Percentiles rank a stretch among this genome's conserved stretches.
Evolutionary conservation across 2,113 vertebrate genomes (phyloP).

Genomic region (Guaruba guarouba): DNA sequence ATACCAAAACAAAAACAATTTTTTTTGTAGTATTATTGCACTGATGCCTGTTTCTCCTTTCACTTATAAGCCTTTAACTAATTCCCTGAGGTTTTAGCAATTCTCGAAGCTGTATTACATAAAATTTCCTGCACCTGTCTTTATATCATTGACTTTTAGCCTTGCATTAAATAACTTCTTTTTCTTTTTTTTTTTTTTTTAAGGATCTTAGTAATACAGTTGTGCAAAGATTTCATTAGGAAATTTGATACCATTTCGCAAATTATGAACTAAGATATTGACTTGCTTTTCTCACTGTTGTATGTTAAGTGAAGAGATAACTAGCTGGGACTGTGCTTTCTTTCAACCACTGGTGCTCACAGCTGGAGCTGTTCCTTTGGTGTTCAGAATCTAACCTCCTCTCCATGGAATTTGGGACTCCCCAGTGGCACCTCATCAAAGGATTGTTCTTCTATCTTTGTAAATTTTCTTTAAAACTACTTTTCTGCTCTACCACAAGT

Average conservation of each 20-base stretch:
- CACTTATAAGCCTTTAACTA: background rate
- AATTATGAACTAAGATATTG: background rate
- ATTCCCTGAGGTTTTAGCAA: background rate
- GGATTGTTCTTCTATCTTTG: background rate
- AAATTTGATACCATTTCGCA: background rate
- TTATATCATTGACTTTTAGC: background rate
- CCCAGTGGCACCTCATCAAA: background rate
- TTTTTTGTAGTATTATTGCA: background rate
- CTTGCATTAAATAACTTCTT: fast-evolving
- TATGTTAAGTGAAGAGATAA: background rate
- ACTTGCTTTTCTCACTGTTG: background rate
- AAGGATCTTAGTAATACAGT: background rate
- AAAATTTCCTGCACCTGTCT: background rate
- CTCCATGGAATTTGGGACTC: background rate
- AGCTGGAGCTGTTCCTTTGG: background rate
- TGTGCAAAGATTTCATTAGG: background rate
- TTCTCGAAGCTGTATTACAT: background rate
- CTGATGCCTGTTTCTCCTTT: background rate
- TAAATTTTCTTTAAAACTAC: background rate
- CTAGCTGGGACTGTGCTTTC: background rate
- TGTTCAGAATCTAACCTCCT: background rate
- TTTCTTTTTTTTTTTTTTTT: background rate
- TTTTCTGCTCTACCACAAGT: background rate
- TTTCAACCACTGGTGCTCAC: background rate
- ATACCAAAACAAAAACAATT: background rate